Conservation (phyloP, 2,797 vertebrate genomes). For the Lepilemur septentrionalis region DNA sequence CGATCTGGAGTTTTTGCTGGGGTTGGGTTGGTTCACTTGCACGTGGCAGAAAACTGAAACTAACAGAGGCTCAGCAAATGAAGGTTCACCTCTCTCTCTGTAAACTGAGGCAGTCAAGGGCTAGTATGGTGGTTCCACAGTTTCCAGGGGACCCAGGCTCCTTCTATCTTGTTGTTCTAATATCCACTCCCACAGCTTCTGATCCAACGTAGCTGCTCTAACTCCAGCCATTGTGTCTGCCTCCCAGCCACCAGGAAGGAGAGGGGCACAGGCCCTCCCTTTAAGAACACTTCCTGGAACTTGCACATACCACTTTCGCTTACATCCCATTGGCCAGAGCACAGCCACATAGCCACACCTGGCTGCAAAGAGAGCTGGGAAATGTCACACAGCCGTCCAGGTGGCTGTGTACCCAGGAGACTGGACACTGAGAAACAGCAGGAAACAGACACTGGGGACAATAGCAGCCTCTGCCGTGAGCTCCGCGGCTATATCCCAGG, state of each 20-base stretch:
- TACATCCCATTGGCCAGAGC: neutral
- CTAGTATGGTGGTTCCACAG: fast-evolving
- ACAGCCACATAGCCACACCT: neutral
- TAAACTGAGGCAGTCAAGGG: neutral
- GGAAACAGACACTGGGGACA: too few species aligned
- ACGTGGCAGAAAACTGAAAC: neutral
- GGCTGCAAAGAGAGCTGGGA: neutral
- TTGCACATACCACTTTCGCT: neutral
- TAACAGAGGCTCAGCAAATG: neutral
- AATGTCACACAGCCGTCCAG: neutral
- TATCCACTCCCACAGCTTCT: neutral
- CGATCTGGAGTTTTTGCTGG: neutral
- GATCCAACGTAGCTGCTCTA: neutral
- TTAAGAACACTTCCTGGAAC: neutral
- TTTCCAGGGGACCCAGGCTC: neutral
- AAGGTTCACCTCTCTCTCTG: neutral
- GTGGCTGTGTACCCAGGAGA: neutral
- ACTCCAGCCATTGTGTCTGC: neutral
- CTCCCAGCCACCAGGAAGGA: neutral
- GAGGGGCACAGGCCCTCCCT: neutral
- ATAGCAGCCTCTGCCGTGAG: neutral
- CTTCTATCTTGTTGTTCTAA: neutral
- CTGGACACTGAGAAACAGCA: neutral
- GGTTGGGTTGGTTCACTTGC: neutral
- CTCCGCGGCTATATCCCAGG: neutral